Evolutionary conservation across 2,797 vertebrate species (phyloP), one percentile per base, ranked within the genome.

Genomic region (Caiman crocodilus): DNA sequence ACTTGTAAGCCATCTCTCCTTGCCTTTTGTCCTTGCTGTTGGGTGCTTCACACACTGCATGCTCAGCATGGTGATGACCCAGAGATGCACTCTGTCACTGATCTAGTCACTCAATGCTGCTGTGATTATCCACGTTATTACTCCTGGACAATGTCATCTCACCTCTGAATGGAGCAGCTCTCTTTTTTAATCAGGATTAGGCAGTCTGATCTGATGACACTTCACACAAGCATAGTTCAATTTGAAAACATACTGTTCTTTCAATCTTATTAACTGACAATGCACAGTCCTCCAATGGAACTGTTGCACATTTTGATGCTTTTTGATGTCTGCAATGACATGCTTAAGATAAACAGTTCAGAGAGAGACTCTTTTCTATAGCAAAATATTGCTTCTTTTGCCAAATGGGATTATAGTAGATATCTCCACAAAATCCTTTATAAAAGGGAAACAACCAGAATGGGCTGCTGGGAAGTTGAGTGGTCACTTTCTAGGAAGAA

Each of bases 181-280:
- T 93, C 58, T 64, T 82, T 25, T 7, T 63, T 26, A 88, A 85
- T 91, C n/a, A 0, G 89, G 92, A 94, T 95, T 96, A 96, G 92
- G 95, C 90, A 95, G 93, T 95, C 87, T 79, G 92, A 90, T 94
- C 84, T 90, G 92, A 90, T 95, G 95, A 89, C 93, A 94, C 90
- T 96, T 94, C 83, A 91, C 94, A 94, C 76, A 17, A 93, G 82
- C 88, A 67, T 28, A 88, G 91, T 73, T 94, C 79, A 77, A 89
- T 92, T 96, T 94, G 96, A 96, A 97, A 96, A 96, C 85, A 93
- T 6, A 80, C 82, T 91, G 88, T 93, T 94, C 92, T 95, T 95
- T 96, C 92, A 92, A 82, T 96, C 95, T 81, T 92, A 84, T 89
- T 84, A 92, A 95, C 80, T 94, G 95, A 92, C 94, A 95, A 84